Conservation (phyloP, 2,888 invertebrate genomes). For the Terebella lapidaria region DNA sequence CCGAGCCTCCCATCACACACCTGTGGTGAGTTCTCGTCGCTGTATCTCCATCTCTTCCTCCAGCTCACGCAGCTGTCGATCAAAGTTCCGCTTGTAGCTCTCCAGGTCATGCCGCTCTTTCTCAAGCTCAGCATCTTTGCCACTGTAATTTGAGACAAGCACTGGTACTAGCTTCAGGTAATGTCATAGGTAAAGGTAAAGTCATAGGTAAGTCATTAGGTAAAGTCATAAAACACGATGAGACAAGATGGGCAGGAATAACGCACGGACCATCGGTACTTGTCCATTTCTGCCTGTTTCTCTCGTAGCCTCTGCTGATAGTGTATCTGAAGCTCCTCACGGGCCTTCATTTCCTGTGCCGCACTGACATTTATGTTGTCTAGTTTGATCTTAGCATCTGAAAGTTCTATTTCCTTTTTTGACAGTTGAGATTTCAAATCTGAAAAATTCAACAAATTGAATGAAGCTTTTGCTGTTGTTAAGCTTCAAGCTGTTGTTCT, state of each 20-base stretch:
- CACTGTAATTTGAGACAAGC: conserved; percentile 12
- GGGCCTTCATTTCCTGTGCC: conserved; percentile 32
- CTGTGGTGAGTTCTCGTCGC: conserved; percentile 41
- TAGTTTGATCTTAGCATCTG: conserved; percentile 43
- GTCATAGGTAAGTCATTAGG: neutral
- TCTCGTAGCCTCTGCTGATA: conserved; percentile 45
- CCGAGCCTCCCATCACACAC: too few species aligned
- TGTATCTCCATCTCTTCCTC: conserved; percentile 47
- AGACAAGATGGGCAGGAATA: too few species aligned
- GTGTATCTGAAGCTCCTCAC: conserved; percentile 43
- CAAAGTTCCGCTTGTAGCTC: conserved; percentile 38
- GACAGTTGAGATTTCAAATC: conserved; percentile 7
- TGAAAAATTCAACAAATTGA: neutral
- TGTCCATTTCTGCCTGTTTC: conserved; percentile 45
- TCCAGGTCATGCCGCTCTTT: conserved; percentile 45
- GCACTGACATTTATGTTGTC: conserved; percentile 37
- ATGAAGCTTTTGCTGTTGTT: too few species aligned
- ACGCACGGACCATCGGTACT: conserved; percentile 35
- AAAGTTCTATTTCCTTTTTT: conserved; percentile 40
- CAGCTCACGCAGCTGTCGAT: conserved; percentile 39
- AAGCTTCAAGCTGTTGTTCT: neutral
- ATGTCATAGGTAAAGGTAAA: neutral
- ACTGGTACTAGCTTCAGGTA: too few species aligned
- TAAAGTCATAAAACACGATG: too few species aligned
- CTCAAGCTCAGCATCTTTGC: conserved; percentile 40